Conservation (phyloP, 2,113 vertebrate genomes). For the Rhinolophus ferrumequinum region DNA sequence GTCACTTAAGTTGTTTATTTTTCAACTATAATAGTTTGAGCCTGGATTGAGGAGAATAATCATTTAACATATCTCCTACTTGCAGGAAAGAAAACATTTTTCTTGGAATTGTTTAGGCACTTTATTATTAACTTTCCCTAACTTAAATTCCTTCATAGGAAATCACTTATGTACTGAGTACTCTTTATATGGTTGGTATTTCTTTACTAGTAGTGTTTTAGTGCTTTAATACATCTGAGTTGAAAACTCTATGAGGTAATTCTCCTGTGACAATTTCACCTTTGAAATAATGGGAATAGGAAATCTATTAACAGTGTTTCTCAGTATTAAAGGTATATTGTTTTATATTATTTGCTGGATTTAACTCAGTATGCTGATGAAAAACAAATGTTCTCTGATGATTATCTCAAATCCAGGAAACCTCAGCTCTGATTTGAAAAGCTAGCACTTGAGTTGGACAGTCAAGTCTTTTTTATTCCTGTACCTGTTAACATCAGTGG, state of each 20-base stretch:
- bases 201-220: neutral
- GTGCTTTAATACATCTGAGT: neutral
- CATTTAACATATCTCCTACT: neutral
- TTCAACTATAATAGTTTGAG: constrained; percentile 22
- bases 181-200: constrained; percentile 10
- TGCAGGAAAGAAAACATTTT: neutral
- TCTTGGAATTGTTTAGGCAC: neutral
- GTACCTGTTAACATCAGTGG: neutral
- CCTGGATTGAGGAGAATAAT: neutral
- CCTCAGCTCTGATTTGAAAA: neutral
- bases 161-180: neutral
- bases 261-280: neutral
- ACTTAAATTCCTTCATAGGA: constrained; percentile 12
- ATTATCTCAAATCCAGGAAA: constrained; percentile 10
- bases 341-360: constrained; percentile 45
- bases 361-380: constrained; percentile 17
- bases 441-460: neutral
- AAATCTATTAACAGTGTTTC: constrained; percentile 36
- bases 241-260: constrained; percentile 34
- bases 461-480: neutral
- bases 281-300: neutral
- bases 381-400: neutral
- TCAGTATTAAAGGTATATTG: constrained; percentile 1
- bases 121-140: constrained; percentile 12
- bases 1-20: constrained; percentile 9